Base-by-base conservation (phyloP, 2,113 vertebrate genomes). In the Leptocoma aspasia region DNA sequence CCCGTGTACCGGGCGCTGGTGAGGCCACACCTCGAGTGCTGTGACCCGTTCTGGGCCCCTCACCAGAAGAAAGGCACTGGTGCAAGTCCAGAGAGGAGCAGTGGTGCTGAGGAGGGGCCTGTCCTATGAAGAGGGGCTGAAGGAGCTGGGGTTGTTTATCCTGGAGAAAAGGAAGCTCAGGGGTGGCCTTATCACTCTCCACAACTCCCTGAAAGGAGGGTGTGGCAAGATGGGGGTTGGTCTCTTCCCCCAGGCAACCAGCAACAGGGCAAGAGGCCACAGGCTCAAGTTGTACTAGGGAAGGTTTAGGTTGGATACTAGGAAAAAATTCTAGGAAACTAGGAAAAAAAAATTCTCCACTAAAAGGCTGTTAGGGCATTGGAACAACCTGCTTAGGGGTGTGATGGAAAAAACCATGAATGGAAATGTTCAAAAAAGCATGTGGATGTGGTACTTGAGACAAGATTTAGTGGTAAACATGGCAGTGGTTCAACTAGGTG, bases 11-110 rank as follows among this genome's bases (percentile, higher is more conserved):
- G 7, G 11, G 41, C 31, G 33, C 22, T 27, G 27, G 31, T 42
- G 49, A 80, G 49, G 39, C 13, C 17, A 11, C 6, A 26, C 6
- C 35, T 49, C 0, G 1, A 23, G 10, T 19, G 0, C 8, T 11
- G 13, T 18, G 26, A 13, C 15, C 14, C 23, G 6, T 42, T 42
- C 5, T 50, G 50, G 35, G 17, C 10, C 12, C 26, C 4, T 15
- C 14, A 37, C 5, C 18, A 7, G 10, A 42, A 23, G 24, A 31
- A 49, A 31, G 31, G 22, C 26, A 19, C 1, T 22, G 47, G n/a
- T 47, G 20, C 1, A 1, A 4, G 17, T 15, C 21, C 22, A 26
- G 50, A 42, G 27, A 56, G 47, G 11, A 15, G 6, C 35, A 42
- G 2, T 1, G 4, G 18, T 8, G 4, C 30, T 63, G 13, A 8